These are phyloP conservation scores for Chloroclysta siterata DNA, from an alignment of 2,888 invertebrate genomes.

Conservation along the genomic window DNA sequence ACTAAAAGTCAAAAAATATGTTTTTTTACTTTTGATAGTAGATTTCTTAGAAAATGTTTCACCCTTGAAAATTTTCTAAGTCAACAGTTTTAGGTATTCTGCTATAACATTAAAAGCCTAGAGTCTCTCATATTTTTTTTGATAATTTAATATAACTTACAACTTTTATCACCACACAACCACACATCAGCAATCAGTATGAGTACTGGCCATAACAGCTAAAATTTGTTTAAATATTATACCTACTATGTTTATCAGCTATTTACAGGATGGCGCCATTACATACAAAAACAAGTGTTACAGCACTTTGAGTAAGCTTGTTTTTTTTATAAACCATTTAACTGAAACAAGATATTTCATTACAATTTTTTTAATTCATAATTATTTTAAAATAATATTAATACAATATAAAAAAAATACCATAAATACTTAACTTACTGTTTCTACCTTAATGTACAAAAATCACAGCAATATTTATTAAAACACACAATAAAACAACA, in stretches of 20 bases:
- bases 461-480: no score
- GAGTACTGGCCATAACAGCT: background rate
- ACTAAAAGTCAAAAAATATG: no score
- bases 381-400: background rate
- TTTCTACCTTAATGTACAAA: no score
- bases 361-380: no score
- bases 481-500: no score
- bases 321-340: background rate
- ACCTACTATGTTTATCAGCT: conserved; percentile 35
- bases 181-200: background rate
- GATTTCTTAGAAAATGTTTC: no score
- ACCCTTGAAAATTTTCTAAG: no score
- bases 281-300: background rate
- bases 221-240: conserved; percentile 6
- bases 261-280: background rate
- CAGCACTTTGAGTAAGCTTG: background rate
- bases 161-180: conserved; percentile 2
- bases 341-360: background rate
- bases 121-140: background rate
- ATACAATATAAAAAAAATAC: background rate
- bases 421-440: background rate
- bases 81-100: no score
- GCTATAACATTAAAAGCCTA: no score
- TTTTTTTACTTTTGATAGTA: no score
- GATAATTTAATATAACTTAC: conserved; percentile 2